Evolutionary conservation across 2,888 invertebrate species (phyloP), one percentile per base, ranked within the genome.

Genomic region (Crematogaster levior): DNA sequence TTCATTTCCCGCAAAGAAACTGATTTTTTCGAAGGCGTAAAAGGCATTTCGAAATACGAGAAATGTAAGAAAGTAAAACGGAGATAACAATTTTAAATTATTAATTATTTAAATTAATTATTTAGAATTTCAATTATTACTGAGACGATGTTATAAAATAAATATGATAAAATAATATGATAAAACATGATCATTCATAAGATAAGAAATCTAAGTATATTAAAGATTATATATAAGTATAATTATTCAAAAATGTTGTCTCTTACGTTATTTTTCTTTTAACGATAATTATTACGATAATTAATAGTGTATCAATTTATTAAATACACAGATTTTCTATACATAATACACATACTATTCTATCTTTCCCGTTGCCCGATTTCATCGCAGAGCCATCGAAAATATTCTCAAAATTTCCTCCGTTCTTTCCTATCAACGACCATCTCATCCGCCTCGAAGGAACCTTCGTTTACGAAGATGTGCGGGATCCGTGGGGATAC

Each of bases 401-500:
- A 56, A 79, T 21, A 24, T 21, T 24, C 3, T 21, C 30, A 21
- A 56, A 56, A 68, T 79, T 65, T 58, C 43, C 56, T 43, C n/a
- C 40, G 40, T 40, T 15, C 40, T 53, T 21, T 9, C 40, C 30
- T 66, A 66, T 66, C 30, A 27, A 37, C 51, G n/a, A 65, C 34
- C 75, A 9, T 58, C 56, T 53, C 66, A 24, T 7, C 73, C 48
- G 18, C 40, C 48, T 75, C 43, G 65, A 15, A 48, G 37, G 34
- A 72, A 7, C 18, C 51, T 80, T 53, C 80, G 48, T 81, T 85
- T 81, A 74, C 86, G 75, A 58, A 86, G 84, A 84, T 85, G 77
- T 84, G 82, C 88, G 87, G 88, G 88, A 84, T 87, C 83, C 73
- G 53, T 80, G 70, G 80, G 58, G 87, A 83, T 90, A 91, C 90